Evolutionary conservation across 2,797 vertebrate genomes (phyloP).

Genomic region (Vultur gryphus): DNA sequence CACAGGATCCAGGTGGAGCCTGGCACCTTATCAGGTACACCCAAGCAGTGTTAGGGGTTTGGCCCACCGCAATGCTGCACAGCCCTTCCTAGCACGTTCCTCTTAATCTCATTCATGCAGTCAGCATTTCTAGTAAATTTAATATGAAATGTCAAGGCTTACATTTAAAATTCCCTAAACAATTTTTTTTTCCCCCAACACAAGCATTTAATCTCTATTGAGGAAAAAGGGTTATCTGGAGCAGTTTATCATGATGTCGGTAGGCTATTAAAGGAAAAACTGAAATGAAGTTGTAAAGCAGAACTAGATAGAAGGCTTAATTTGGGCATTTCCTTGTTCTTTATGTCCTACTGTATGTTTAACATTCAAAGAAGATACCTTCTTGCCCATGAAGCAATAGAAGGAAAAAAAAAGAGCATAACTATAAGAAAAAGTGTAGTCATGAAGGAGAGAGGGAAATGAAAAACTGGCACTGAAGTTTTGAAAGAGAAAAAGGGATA

Average conservation of each 20-base stretch:
- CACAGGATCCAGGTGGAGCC: not conserved
- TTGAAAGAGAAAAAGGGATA: not conserved
- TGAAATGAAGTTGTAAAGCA: not conserved
- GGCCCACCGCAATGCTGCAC: accelerated
- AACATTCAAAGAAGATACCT: not conserved
- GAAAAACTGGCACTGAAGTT: not conserved
- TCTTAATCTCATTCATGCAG: not conserved
- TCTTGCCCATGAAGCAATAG: not conserved
- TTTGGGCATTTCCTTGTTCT: not conserved
- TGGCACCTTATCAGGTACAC: not conserved
- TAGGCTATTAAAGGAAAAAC: not conserved
- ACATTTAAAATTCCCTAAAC: not conserved
- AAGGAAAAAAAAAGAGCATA: not conserved
- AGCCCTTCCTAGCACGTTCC: not conserved
- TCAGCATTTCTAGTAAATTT: not conserved
- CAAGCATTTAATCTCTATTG: not conserved
- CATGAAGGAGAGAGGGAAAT: not conserved
- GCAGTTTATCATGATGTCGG: not conserved
- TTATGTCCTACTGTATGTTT: not conserved
- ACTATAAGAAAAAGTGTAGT: not conserved
- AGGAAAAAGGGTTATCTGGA: not conserved
- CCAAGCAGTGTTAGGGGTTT: not conserved
- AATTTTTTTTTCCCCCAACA: not conserved
- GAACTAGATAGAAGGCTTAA: not conserved
- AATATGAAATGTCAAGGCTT: not conserved